These are phyloP conservation scores for Leucoma salicis DNA, from an alignment of 2,888 invertebrate species.

Conservation along the genomic window DNA sequence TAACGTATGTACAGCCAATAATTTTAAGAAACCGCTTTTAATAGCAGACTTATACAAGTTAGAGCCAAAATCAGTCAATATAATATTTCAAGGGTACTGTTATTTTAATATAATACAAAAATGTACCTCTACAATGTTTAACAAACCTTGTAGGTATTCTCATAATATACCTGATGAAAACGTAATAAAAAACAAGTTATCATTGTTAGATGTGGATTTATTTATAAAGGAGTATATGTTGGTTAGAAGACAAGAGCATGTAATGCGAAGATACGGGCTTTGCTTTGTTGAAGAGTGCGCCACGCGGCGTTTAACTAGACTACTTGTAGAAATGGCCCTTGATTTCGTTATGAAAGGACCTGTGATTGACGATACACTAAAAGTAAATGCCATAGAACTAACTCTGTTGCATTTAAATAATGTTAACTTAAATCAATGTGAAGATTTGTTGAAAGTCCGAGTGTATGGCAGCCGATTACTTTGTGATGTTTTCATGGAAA, in stretches of 20 bases:
- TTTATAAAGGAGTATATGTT: conserved; percentile 55
- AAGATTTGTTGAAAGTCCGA: conserved; percentile 42
- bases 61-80: conserved; percentile 23
- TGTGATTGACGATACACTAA: conserved; percentile 30
- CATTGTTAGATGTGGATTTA: conserved; percentile 28
- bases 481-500: conserved; percentile 54
- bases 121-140: conserved; percentile 38
- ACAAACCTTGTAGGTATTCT: conserved; percentile 37
- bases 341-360: conserved; percentile 34
- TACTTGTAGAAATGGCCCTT: conserved; percentile 55
- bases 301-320: conserved; percentile 43
- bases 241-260: conserved; percentile 26
- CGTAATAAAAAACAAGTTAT: conserved; percentile 28
- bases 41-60: conserved; percentile 24
- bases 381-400: conserved; percentile 41
- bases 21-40: conserved; percentile 11
- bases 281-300: conserved; percentile 49
- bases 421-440: conserved; percentile 39
- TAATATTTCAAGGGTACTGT: conserved; percentile 48
- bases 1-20: conserved; percentile 3
- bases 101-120: conserved; percentile 44
- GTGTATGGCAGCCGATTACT: conserved; percentile 25
- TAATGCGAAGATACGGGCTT: conserved; percentile 44
- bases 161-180: conserved; percentile 33
- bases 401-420: conserved; percentile 52